Percentiles rank a stretch among this genome's conserved stretches.
phyloP scores from a whole-genome alignment of 2,888 invertebrate species.

The Noctua janthe region DNA sequence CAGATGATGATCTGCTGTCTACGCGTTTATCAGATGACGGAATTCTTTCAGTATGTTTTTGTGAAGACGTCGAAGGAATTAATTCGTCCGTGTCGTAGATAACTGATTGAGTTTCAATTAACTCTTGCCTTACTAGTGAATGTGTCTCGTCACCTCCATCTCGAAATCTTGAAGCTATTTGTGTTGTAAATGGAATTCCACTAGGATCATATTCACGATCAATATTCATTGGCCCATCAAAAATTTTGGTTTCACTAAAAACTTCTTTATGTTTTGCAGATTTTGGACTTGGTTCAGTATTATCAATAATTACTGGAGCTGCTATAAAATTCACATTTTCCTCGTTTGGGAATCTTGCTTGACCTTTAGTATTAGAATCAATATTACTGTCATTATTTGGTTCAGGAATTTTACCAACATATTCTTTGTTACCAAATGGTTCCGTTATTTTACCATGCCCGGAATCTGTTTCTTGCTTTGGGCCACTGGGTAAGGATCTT shows the following conservation, averaged over 20 bases:
- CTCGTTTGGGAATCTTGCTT: neutral
- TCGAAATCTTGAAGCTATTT: conserved; percentile 5
- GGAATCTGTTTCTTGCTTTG: neutral
- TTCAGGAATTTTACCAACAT: neutral
- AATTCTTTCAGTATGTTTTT: neutral
- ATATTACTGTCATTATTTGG: neutral
- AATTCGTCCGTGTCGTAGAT: conserved; percentile 10
- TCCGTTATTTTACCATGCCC: neutral
- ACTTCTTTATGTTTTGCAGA: neutral
- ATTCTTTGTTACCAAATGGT: neutral
- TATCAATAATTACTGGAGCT: conserved; percentile 21
- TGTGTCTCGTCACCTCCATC: neutral
- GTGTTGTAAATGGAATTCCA: neutral
- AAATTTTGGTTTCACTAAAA: conserved; percentile 14
- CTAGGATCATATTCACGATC: neutral
- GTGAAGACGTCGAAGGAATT: neutral
- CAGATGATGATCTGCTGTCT: conserved; percentile 5
- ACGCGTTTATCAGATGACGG: conserved; percentile 24
- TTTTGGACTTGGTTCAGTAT: neutral
- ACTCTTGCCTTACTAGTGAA: conserved; percentile 21
- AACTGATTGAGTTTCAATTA: conserved; percentile 18
- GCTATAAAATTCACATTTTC: conserved; percentile 7
- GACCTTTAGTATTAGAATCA: neutral
- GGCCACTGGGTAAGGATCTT: neutral
- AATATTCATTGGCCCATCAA: neutral